phyloP scores from a whole-genome alignment of 1,140 invertebrate genomes.

The Megathymus violae region DNA sequence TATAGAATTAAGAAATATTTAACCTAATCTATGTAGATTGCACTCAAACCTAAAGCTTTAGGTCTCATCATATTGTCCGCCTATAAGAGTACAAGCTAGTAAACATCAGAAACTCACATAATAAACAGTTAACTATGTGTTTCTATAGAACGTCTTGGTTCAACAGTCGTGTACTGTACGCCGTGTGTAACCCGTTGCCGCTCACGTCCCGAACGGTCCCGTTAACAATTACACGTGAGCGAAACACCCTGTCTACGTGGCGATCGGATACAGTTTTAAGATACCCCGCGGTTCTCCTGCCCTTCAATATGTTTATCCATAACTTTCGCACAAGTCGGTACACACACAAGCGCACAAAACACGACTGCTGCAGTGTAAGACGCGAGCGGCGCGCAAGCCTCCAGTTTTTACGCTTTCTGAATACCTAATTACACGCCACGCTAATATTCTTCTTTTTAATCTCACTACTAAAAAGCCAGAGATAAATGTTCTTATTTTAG shows the following conservation, averaged over 20 bases:
- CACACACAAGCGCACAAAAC: not conserved
- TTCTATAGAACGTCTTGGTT: not conserved
- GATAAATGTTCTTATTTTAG: not conserved
- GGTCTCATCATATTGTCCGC: too few species aligned
- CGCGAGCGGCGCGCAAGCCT: not conserved
- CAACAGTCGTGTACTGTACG: not conserved
- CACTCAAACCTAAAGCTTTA: too few species aligned
- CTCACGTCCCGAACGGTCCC: not conserved
- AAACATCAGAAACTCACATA: not conserved
- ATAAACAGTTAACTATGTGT: not conserved
- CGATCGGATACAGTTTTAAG: constrained; percentile 2
- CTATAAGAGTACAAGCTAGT: too few species aligned
- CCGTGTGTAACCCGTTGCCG: not conserved
- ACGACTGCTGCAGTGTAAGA: too few species aligned
- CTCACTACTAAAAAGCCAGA: constrained; percentile 12
- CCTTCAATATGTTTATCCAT: not conserved
- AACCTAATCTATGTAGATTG: too few species aligned
- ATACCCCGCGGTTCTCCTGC: not conserved
- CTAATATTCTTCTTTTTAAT: constrained; percentile 22
- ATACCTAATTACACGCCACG: constrained; percentile 12
- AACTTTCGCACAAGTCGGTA: constrained; percentile 1
- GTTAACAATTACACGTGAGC: constrained; percentile 7
- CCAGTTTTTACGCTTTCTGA: constrained; percentile 14
- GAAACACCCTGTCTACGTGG: not conserved
- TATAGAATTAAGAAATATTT: not conserved